Evolutionary conservation across 2,888 invertebrate genomes (phyloP).

Genomic region (Clitarchus hookeri): DNA sequence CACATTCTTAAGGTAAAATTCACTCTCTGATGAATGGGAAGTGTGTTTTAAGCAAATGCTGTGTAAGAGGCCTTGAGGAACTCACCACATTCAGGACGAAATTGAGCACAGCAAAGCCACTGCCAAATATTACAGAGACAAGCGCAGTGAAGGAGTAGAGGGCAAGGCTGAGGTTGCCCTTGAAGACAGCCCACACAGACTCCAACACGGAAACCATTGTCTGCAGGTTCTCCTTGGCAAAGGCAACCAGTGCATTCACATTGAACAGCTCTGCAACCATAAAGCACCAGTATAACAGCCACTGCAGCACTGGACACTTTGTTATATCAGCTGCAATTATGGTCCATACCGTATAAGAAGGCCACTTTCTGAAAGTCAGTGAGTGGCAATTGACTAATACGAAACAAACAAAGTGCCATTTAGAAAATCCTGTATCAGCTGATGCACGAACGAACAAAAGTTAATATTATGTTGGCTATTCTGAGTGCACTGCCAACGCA

Average conservation of each 20-base stretch:
- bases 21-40: slow-evolving; percentile 31
- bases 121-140: slow-evolving; percentile 83
- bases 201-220: slow-evolving; percentile 85
- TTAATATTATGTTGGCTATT: too few species aligned
- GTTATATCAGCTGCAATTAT: too few species aligned
- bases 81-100: slow-evolving; percentile 81
- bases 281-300: neutral
- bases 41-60: neutral
- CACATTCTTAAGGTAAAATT: too few species aligned
- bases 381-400: too few species aligned
- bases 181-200: slow-evolving; percentile 86
- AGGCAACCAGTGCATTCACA: slow-evolving; percentile 73
- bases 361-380: too few species aligned
- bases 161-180: slow-evolving; percentile 87
- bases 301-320: too few species aligned
- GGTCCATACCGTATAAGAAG: too few species aligned
- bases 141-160: slow-evolving; percentile 85
- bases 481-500: too few species aligned
- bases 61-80: slow-evolving; percentile 37
- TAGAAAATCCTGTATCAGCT: too few species aligned
- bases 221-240: slow-evolving; percentile 89
- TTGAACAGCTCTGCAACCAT: slow-evolving; percentile 67
- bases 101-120: slow-evolving; percentile 87
- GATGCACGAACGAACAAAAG: too few species aligned
- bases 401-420: too few species aligned